Base-by-base conservation (phyloP, 2,113 vertebrate genomes). In the Nematolebias whitei region DNA sequence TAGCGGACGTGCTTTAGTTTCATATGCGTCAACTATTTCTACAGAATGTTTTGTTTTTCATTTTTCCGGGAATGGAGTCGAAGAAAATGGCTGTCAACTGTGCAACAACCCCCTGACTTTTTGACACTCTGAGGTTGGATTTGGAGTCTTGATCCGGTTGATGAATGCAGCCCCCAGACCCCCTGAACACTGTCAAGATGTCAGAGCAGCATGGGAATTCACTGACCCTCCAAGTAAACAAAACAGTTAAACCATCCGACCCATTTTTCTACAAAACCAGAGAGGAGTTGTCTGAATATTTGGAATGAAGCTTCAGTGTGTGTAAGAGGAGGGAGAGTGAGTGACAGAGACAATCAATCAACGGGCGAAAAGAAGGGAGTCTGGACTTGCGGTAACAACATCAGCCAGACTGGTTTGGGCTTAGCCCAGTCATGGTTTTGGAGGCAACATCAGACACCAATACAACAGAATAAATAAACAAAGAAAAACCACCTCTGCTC, bases 151-250 rank as follows among this genome's bases (percentile, higher is more conserved):
- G 58, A 55, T 80, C 53, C 22, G 47, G 15, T 43, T 83, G 85
- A 88, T 71, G 62, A 82, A 87, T 71, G 68, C 39, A 20, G 32
- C 60, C 56, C 80, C 69, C 47, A 61, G 65, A 85, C n/a, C 32
- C 73, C 65, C 69, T 51, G 48, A 63, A 68, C 80, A 76, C 29
- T 80, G 52, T 77, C 72, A 29, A 26, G 60, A 12, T 81, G 78
- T 82, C 83, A 82, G 68, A 75, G 78, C 59, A 44, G 89, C 80
- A 81, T 90, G 89, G 84, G 87, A 90, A 91, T 84, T 52, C 32
- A 29, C 73, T 82, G 85, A 84, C 82, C 87, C 69, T 55, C 41
- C 62, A 4, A 23, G 62, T 74, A 84, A 88, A 82, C 87, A 71
- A 47, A 74, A 74, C 79, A 44, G 74, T 66, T 75, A 80, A 77